Evolutionary conservation across 1,140 invertebrate genomes (phyloP).

Genomic region (Oreohelix idahoensis): DNA sequence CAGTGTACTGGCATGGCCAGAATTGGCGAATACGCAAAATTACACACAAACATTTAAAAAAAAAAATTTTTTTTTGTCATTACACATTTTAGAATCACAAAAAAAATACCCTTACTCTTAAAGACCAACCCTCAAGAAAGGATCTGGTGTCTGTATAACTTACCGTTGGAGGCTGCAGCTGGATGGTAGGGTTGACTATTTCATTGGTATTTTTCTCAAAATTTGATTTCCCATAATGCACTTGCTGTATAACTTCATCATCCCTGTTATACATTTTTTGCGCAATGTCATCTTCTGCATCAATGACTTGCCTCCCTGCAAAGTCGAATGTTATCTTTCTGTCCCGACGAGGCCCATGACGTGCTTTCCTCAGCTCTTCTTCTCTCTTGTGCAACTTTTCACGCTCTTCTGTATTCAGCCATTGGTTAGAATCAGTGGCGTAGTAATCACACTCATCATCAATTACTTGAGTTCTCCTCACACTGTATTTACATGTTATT

Average conservation of each 20-base stretch:
- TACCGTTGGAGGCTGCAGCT: slow-evolving; percentile 46
- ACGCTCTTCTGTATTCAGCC: slow-evolving; percentile 83
- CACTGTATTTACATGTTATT: slow-evolving; percentile 78
- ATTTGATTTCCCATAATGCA: slow-evolving; percentile 55
- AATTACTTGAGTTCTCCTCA: slow-evolving; percentile 89
- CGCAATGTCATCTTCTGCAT: slow-evolving; percentile 70
- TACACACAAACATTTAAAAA: too few relatives aligned
- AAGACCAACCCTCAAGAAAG: too few relatives aligned
- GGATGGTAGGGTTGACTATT: slow-evolving; percentile 52
- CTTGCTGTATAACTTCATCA: slow-evolving; percentile 71
- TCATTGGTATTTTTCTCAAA: neutral
- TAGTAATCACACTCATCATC: slow-evolving; percentile 97
- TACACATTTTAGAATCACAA: too few relatives aligned
- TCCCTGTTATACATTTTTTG: slow-evolving; percentile 68
- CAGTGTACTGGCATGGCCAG: too few relatives aligned
- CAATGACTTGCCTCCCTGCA: slow-evolving; percentile 78
- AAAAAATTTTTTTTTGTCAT: too few relatives aligned
- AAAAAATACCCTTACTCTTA: too few relatives aligned
- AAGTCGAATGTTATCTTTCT: slow-evolving; percentile 85
- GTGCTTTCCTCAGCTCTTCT: slow-evolving; percentile 80
- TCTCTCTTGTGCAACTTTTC: slow-evolving; percentile 81
- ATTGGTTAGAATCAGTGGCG: slow-evolving; percentile 82
- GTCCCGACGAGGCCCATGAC: slow-evolving; percentile 82
- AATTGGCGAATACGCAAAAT: too few relatives aligned
- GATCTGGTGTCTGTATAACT: neutral